Percentiles rank a stretch among this genome's conserved stretches.
Conservation (phyloP, 2,888 invertebrate species). For the Mythimna impura region DNA sequence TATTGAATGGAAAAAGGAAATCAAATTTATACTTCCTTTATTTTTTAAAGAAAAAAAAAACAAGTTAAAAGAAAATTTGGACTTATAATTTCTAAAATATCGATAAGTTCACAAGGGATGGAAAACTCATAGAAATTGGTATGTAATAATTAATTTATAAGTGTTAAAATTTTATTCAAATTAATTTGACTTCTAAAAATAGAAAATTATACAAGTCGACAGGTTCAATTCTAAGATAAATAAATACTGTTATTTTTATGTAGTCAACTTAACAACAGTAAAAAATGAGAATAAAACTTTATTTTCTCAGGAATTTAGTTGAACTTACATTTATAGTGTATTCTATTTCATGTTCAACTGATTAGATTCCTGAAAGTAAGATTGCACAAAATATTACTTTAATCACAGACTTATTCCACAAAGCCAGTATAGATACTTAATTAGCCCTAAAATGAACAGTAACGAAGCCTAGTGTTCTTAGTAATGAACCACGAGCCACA, state of each 20-base stretch:
- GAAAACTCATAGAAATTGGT: conserved; percentile 27
- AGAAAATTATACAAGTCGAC: background rate
- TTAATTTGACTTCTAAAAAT: background rate
- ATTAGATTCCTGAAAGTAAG: no score
- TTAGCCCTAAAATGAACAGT: background rate
- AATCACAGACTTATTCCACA: background rate
- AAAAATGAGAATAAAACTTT: background rate
- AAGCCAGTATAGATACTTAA: background rate
- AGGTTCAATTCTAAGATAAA: background rate
- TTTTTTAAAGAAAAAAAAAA: conserved; percentile 6
- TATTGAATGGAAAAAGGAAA: conserved; percentile 22
- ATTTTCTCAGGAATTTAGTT: background rate
- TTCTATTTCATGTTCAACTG: background rate
- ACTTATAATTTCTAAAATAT: background rate
- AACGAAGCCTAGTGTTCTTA: background rate
- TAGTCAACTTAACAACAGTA: background rate
- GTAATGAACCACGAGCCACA: background rate
- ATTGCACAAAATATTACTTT: background rate
- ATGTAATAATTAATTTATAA: conserved; percentile 23
- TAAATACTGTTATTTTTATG: background rate
- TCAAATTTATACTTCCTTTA: conserved; percentile 7
- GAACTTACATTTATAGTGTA: background rate
- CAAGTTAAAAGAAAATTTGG: background rate
- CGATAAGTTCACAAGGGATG: conserved; percentile 1
- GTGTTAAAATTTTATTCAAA: background rate